Conservation (phyloP, 2,113 vertebrate species). For the Bucco capensis region DNA sequence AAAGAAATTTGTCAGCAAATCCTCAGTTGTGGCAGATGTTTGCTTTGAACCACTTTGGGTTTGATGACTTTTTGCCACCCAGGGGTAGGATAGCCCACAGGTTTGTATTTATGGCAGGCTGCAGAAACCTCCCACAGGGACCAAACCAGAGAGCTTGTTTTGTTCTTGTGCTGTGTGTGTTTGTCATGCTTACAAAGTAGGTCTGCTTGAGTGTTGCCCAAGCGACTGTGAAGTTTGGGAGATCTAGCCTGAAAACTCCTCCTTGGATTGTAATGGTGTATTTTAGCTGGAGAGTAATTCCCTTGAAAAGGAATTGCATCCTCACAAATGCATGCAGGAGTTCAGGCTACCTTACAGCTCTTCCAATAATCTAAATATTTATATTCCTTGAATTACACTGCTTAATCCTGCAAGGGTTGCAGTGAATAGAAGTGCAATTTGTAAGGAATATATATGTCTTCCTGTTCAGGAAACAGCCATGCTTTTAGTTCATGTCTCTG, state of each 20-base stretch:
- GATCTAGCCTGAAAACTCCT: background rate
- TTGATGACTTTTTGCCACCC: background rate
- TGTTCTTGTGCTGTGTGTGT: fast-evolving
- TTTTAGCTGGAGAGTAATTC: background rate
- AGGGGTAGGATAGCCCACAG: background rate
- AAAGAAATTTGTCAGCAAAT: background rate
- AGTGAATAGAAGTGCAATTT: background rate
- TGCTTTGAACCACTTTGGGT: background rate
- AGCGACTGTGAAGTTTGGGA: background rate
- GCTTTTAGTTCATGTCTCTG: background rate
- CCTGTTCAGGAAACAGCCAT: background rate
- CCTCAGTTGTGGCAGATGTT: background rate
- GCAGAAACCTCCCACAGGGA: background rate
- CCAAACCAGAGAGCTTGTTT: too few relatives aligned
- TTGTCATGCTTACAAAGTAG: background rate
- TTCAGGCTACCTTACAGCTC: background rate
- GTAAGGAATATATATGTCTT: background rate
- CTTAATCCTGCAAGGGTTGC: background rate
- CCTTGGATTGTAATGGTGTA: background rate
- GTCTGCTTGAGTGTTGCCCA: background rate
- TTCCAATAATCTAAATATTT: background rate
- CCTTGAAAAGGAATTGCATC: background rate
- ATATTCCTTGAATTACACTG: background rate
- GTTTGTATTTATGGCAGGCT: background rate
- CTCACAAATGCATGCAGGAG: background rate